phyloP scores from a whole-genome alignment of 30 jellyfish, hydroid and myxozoan genomes.

The Chironex yamaguchii region DNA sequence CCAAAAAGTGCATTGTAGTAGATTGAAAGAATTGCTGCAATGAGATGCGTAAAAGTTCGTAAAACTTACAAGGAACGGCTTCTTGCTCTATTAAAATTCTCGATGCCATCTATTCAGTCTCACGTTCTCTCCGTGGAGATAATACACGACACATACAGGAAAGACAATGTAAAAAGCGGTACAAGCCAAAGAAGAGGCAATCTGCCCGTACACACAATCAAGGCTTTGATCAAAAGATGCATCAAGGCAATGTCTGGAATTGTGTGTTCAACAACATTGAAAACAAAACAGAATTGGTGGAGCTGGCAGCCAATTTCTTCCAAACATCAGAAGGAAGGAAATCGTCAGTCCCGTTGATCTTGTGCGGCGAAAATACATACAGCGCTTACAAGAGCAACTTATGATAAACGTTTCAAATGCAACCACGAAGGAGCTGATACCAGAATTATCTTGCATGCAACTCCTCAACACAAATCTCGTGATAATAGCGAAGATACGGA shows the following conservation, averaged over 20 bases:
- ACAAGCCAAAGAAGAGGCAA: background rate
- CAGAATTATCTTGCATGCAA: too few relatives aligned
- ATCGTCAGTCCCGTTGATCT: background rate
- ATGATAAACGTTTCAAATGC: background rate
- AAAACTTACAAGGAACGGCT: conserved; percentile 19
- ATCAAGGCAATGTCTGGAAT: conserved; percentile 34
- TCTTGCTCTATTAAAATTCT: conserved; percentile 22
- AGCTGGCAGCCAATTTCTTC: conserved; percentile 11
- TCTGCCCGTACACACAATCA: conserved; percentile 5
- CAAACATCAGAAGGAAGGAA: conserved; percentile 1
- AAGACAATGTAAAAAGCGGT: conserved; percentile 2
- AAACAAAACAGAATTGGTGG: conserved; percentile 8
- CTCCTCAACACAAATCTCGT: too few relatives aligned
- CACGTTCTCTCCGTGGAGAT: conserved; percentile 18
- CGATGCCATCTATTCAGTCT: conserved; percentile 3
- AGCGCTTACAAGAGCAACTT: conserved; percentile 5
- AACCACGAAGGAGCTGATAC: too few relatives aligned
- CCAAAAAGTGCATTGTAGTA: conserved; percentile 9
- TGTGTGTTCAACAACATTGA: conserved; percentile 7
- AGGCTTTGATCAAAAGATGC: conserved; percentile 32
- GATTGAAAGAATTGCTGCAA: conserved; percentile 22
- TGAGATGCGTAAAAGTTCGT: conserved; percentile 5
- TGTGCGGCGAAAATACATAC: background rate
- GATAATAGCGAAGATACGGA: too few relatives aligned
- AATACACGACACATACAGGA: conserved; percentile 10